Conservation (phyloP, 1,140 invertebrate genomes). For the Centruroides vittatus region DNA sequence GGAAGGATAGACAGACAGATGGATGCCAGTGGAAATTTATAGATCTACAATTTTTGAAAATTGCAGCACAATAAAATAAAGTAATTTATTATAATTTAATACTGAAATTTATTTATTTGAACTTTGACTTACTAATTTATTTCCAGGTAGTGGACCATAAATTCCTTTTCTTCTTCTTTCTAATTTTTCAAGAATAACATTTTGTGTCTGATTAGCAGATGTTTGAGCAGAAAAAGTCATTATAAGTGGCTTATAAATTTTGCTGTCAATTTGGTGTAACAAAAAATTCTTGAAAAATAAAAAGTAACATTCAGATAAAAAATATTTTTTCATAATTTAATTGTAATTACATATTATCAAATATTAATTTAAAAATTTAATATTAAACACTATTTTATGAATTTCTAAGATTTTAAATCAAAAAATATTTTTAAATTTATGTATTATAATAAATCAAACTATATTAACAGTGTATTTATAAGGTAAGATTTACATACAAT, state of each 20-base stretch:
- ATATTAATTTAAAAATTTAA: too few relatives aligned
- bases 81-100: background rate
- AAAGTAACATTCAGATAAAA: background rate
- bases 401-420: too few relatives aligned
- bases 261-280: slow-evolving; percentile 60
- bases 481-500: too few relatives aligned
- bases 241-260: slow-evolving; percentile 67
- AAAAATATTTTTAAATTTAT: too few relatives aligned
- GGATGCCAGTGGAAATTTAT: too few relatives aligned
- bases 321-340: background rate
- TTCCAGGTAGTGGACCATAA: slow-evolving; percentile 81
- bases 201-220: slow-evolving; percentile 81
- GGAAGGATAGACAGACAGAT: too few relatives aligned
- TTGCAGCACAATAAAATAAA: background rate
- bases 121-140: slow-evolving; percentile 40
- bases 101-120: slow-evolving; percentile 27
- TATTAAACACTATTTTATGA: too few relatives aligned
- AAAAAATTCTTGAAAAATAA: slow-evolving; percentile 51
- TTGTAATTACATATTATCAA: too few relatives aligned
- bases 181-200: slow-evolving; percentile 88
- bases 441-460: too few relatives aligned
- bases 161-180: slow-evolving; percentile 87
- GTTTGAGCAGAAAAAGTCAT: slow-evolving; percentile 91
- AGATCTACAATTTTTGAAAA: background rate
- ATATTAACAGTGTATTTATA: too few relatives aligned